Evolutionary conservation across 2,797 vertebrate species (phyloP).

Genomic region (Mus minutoides): DNA sequence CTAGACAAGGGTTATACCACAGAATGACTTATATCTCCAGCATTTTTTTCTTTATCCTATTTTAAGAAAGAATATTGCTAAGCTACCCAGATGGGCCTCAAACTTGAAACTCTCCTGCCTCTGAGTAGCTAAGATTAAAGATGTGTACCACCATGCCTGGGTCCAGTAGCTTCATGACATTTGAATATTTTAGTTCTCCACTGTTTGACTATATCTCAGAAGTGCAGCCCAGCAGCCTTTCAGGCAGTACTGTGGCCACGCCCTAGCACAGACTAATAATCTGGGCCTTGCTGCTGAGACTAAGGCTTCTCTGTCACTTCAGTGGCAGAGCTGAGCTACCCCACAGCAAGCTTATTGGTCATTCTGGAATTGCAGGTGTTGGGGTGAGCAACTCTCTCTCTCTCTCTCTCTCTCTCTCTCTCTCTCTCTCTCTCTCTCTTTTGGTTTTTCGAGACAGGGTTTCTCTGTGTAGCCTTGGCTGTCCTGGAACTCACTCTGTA

Average conservation of each 20-base stretch:
- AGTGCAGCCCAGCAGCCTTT: neutral
- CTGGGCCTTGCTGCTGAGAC: neutral
- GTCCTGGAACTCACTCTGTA: no score
- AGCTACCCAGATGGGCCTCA: neutral
- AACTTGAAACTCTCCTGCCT: neutral
- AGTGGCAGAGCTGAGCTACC: neutral
- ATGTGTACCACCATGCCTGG: neutral
- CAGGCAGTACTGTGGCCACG: accelerated
- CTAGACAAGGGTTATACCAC: neutral
- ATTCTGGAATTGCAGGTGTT: neutral
- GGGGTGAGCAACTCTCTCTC: neutral
- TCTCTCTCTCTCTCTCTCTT: neutral
- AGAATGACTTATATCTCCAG: neutral
- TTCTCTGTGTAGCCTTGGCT: no score
- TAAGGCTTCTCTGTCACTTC: neutral
- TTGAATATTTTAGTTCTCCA: constrained; percentile 12
- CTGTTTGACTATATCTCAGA: neutral
- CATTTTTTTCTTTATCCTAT: neutral
- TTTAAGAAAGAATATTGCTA: neutral
- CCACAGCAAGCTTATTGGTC: accelerated
- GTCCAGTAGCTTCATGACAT: neutral
- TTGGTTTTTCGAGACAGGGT: no score
- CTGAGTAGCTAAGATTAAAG: neutral
- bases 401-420: neutral
- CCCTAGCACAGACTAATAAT: neutral